These are phyloP conservation scores for Lophotriccus pileatus DNA, from an alignment of 2,797 vertebrate genomes.

Conservation along the genomic window DNA sequence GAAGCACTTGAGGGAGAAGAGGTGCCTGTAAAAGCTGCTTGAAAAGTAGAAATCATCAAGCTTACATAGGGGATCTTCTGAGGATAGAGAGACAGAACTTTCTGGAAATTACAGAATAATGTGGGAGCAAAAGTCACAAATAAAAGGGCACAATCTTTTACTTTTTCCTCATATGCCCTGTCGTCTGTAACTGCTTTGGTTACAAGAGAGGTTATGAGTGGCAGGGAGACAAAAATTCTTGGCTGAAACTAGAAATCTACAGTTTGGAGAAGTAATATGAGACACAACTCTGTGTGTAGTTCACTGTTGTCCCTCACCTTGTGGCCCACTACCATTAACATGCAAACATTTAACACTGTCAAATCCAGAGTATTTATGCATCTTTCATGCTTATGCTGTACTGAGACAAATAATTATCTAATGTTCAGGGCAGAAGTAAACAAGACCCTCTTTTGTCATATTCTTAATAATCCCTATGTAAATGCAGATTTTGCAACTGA, in stretches of 20 bases:
- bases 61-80: background rate
- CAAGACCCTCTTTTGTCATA: background rate
- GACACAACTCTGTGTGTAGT: background rate
- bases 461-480: background rate
- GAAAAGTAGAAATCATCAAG: background rate
- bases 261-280: background rate
- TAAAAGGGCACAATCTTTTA: background rate
- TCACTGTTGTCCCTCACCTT: background rate
- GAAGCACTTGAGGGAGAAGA: background rate
- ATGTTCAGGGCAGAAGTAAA: background rate
- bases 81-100: background rate
- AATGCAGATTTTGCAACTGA: background rate
- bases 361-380: background rate
- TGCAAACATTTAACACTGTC: background rate
- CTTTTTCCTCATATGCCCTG: background rate
- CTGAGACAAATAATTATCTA: background rate
- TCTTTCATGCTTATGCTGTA: background rate
- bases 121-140: background rate
- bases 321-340: background rate
- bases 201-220: background rate
- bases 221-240: background rate
- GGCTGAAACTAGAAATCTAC: background rate
- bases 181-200: background rate
- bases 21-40: background rate
- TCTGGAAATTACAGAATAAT: background rate